These are phyloP conservation scores for Papilio polyxenes DNA, from an alignment of 1,140 invertebrate species.

Conservation along the genomic window DNA sequence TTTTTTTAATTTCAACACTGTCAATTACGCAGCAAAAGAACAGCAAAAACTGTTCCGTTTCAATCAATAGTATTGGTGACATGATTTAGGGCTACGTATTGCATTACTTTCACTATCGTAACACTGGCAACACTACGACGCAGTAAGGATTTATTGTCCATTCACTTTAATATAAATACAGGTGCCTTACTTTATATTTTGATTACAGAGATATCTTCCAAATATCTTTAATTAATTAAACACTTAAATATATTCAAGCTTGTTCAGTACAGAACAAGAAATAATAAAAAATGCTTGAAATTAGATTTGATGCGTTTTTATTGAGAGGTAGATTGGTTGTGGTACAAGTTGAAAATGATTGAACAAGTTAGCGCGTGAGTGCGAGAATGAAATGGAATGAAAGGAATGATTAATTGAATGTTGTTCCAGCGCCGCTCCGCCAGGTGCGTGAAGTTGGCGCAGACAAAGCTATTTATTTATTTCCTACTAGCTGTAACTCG, in stretches of 20 bases:
- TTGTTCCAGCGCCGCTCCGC: no score
- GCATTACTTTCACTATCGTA: not conserved
- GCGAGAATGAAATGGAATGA: no score
- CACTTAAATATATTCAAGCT: not conserved
- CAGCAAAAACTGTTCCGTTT: constrained; percentile 12
- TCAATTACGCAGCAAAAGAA: constrained; percentile 1
- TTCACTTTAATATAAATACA: constrained; percentile 7
- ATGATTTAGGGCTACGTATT: constrained; percentile 11
- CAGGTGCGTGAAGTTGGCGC: no score
- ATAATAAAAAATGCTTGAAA: no score
- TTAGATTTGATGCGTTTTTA: no score
- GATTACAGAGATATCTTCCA: not conserved
- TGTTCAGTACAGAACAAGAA: no score
- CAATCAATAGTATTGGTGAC: constrained; percentile 21
- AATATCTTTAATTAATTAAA: not conserved
- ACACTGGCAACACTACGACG: not conserved
- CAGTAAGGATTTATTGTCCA: constrained; percentile 11
- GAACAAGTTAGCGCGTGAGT: no score
- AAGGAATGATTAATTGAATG: no score
- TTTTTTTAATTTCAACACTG: not conserved
- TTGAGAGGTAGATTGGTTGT: no score
- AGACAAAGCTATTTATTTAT: no score
- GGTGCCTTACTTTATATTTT: not conserved
- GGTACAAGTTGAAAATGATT: no score
- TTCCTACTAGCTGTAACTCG: no score